A percentile compares a stretch with the other conserved stretches of the same genome.
Conservation (phyloP, 1,140 invertebrate species). For the Apocrypta bakeri region DNA sequence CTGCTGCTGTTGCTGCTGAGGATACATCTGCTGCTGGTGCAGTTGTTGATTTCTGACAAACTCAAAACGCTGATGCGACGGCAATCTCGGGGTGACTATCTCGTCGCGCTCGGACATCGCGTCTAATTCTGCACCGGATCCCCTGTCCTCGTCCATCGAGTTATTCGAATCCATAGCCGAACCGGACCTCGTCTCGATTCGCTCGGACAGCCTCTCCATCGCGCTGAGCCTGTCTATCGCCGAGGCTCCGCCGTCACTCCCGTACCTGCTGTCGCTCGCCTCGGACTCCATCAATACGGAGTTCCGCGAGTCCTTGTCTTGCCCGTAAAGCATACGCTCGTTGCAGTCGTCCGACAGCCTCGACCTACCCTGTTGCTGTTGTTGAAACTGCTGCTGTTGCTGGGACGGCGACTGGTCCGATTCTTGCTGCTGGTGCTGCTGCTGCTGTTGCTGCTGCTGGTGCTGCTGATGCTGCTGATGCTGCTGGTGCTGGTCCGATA, state of each 20-base stretch:
- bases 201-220: conserved; percentile 68
- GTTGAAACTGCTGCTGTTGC: not conserved
- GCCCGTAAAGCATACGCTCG: conserved; percentile 42
- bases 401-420: conserved; percentile 9
- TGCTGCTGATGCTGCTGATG: no score
- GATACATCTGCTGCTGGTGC: conserved; percentile 52
- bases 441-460: not conserved
- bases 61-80: conserved; percentile 57
- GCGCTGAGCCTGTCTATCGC: conserved; percentile 66
- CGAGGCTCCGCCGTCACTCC: conserved; percentile 51
- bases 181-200: conserved; percentile 66
- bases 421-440: conserved; percentile 1
- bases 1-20: conserved; percentile 61
- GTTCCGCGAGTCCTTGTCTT: conserved; percentile 46
- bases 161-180: conserved; percentile 69
- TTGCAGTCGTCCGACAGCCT: conserved; percentile 51
- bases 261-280: conserved; percentile 53
- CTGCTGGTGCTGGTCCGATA: conserved; percentile 30
- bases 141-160: conserved; percentile 67
- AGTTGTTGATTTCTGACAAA: conserved; percentile 51
- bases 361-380: conserved; percentile 44
- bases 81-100: conserved; percentile 20
- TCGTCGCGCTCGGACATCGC: conserved; percentile 57
- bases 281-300: conserved; percentile 30
- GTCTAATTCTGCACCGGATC: conserved; percentile 59